These are phyloP conservation scores for Eubucco bourcierii DNA, from an alignment of 2,113 vertebrate species.

Conservation along the genomic window DNA sequence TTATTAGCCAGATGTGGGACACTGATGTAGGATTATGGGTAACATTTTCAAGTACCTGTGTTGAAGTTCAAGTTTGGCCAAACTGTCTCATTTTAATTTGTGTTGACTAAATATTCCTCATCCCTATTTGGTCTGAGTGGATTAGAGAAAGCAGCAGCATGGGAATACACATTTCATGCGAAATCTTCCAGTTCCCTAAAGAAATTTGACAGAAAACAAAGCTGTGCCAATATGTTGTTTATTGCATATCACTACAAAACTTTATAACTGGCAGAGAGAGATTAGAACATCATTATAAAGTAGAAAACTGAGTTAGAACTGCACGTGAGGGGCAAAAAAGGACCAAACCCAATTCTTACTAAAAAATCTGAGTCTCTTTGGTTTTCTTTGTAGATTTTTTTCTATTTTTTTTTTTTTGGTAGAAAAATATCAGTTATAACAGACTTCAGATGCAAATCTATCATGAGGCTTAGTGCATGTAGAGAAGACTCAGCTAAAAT, in stretches of 20 bases:
- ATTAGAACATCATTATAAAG: background rate
- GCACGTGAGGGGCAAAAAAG: background rate
- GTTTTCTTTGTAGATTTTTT: background rate
- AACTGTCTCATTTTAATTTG: background rate
- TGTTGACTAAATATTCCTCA: constrained; percentile 14
- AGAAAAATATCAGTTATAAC: background rate
- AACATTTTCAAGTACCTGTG: constrained; percentile 9
- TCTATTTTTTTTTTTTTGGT: background rate
- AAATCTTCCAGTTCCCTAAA: background rate
- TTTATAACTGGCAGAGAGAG: background rate
- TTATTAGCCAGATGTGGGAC: background rate
- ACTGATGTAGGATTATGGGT: background rate
- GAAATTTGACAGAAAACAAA: constrained; percentile 34
- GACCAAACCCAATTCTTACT: background rate
- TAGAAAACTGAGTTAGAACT: constrained; percentile 5
- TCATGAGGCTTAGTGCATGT: background rate
- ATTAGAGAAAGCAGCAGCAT: constrained; percentile 30
- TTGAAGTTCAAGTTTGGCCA: background rate
- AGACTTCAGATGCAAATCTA: background rate
- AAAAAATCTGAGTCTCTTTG: background rate
- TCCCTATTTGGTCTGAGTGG: constrained; percentile 10
- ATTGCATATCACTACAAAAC: background rate
- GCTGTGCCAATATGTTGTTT: constrained; percentile 21
- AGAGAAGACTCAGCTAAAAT: background rate
- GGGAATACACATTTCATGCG: background rate